phyloP scores from a whole-genome alignment of 2,888 invertebrate species.

The Eugnorisma glareosa region DNA sequence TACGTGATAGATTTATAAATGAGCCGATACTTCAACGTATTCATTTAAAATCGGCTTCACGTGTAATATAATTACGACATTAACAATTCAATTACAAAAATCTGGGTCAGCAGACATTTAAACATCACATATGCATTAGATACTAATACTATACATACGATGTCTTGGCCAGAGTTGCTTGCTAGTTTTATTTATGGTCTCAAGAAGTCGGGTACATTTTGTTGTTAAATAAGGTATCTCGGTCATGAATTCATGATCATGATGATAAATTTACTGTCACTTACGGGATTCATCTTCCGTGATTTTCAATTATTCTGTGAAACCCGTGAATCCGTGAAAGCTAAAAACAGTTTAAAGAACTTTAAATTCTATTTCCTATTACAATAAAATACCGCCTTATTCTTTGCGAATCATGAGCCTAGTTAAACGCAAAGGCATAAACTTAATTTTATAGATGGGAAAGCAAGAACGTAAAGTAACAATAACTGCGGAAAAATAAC shows the following conservation, averaged over 20 bases:
- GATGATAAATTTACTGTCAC: too few species aligned
- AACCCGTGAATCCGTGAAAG: too few species aligned
- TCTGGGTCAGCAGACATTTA: slow-evolving; percentile 57
- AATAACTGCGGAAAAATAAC: slow-evolving; percentile 11
- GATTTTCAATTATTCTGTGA: too few species aligned
- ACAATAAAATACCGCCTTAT: background rate
- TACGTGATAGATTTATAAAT: slow-evolving; percentile 49
- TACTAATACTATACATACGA: slow-evolving; percentile 4
- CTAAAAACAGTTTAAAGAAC: too few species aligned
- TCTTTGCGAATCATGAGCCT: background rate
- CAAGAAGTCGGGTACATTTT: background rate
- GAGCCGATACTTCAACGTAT: slow-evolving; percentile 46
- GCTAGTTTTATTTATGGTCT: background rate
- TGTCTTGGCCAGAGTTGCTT: slow-evolving; percentile 17
- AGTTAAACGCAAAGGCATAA: slow-evolving; percentile 13
- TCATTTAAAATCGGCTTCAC: slow-evolving; percentile 69
- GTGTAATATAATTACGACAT: slow-evolving; percentile 74
- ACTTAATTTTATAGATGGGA: slow-evolving; percentile 1
- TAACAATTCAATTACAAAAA: slow-evolving; percentile 69
- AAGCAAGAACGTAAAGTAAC: background rate
- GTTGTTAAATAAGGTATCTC: background rate
- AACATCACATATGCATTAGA: slow-evolving; percentile 45
- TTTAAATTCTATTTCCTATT: background rate
- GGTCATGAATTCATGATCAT: too few species aligned
- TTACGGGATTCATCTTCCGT: too few species aligned